Evolutionary conservation across 2,888 invertebrate genomes (phyloP), one percentile per base, ranked within the genome.

Genomic region (Thymelicus lineola): DNA sequence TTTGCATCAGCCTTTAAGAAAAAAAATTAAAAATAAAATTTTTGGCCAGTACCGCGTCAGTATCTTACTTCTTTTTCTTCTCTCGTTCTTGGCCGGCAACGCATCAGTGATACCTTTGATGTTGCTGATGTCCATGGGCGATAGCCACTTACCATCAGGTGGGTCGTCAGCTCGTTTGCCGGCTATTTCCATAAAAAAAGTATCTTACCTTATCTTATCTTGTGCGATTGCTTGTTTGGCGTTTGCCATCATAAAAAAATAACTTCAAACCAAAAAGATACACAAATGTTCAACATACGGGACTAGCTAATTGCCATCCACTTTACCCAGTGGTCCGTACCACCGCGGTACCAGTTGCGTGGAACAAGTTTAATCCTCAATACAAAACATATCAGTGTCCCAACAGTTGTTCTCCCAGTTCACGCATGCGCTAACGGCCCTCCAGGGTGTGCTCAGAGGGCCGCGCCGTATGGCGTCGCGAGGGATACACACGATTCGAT

Each of bases 401-500:
- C 74, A 86, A 89, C 90, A 90, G 90, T 89, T 90, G 90, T 82
- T 76, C 74, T 60, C 73, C 74, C 77, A 80, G 81, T 80, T 78
- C 77, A 70, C 77, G 68, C 62, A 62, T 59, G 66, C 57, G 68
- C 68, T 71, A 74, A 79, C 78, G 76, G 77, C 82, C 84, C 86
- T 80, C 83, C 50, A 75, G 85, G 86, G 86, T 84, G 85, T 82
- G 80, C 82, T 85, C 82, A 79, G 75, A 70, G 79, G 74, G 61
- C 61, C 36, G 17, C 62, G 76, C 83, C 84, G 78, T 85, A 86
- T 85, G 86, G 80, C 84, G 81, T 73, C 77, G 77, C 71, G 67
- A 68, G 70, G 72, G 74, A 55, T 69, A 70, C n/a, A n/a, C n/a
- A n/a, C 66, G 77, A 84, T 85, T 84, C 81, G 79, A 85, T 87